Percentiles rank a stretch among this genome's conserved stretches.
Conservation (phyloP, 2,888 invertebrate species). For the Cataglyphis rosenhaueri region DNA sequence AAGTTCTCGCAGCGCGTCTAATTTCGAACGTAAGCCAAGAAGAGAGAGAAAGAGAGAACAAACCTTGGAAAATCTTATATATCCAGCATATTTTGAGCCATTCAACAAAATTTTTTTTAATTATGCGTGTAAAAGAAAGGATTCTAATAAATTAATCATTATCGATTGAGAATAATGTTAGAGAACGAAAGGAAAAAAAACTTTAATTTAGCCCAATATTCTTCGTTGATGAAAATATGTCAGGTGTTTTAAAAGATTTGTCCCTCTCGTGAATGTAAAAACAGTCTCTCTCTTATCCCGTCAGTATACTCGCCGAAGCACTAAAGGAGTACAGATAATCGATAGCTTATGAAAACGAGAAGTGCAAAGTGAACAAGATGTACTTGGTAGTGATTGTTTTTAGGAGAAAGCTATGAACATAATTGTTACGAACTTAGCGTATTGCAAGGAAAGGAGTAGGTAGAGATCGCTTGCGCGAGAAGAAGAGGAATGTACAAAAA, state of each 20-base stretch:
- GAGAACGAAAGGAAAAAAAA: not conserved
- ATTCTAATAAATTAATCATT: not conserved
- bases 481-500: conserved; percentile 75
- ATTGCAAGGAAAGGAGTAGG: conserved; percentile 61
- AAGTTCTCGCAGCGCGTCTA: conserved; percentile 48
- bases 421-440: conserved; percentile 55
- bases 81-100: not conserved
- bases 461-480: conserved; percentile 70
- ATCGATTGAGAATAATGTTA: not conserved
- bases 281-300: conserved; percentile 30
- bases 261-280: not conserved
- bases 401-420: conserved; percentile 55
- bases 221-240: not conserved
- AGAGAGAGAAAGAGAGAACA: conserved; percentile 17
- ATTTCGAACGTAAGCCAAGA: conserved; percentile 57
- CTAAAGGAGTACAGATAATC: conserved; percentile 40
- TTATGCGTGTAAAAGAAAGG: not conserved
- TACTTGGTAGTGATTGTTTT: conserved; percentile 33
- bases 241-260: conserved; percentile 37
- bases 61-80: conserved; percentile 23
- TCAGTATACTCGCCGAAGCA: conserved; percentile 52
- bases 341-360: conserved; percentile 23
- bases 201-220: not conserved
- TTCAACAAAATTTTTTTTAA: not conserved
- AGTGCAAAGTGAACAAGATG: conserved; percentile 13